Evolutionary conservation across 2,797 vertebrate genomes (phyloP).

Genomic region (Gallinago solitaria): DNA sequence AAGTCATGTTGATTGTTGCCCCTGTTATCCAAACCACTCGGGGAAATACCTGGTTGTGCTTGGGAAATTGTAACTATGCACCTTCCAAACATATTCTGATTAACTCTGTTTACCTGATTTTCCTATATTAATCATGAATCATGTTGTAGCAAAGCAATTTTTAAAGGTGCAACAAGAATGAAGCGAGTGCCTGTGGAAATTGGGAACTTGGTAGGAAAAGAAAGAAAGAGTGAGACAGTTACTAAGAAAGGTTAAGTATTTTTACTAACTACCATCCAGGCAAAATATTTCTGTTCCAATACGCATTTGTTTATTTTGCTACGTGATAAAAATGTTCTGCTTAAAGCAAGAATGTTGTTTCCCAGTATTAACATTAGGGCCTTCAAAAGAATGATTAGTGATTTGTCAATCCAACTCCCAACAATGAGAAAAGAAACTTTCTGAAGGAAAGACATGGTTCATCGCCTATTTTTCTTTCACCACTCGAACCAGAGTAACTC

Average conservation of each 20-base stretch:
- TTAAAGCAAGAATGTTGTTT: neutral
- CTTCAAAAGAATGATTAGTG: neutral
- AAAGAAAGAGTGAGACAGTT: neutral
- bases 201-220: neutral
- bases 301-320: neutral
- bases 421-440: neutral
- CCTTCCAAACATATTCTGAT: neutral
- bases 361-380: neutral
- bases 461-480: neutral
- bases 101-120: neutral
- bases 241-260: neutral
- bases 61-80: neutral
- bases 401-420: neutral
- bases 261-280: neutral
- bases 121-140: neutral
- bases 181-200: rapidly evolving
- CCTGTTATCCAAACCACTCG: neutral
- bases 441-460: neutral
- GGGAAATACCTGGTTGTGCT: rapidly evolving
- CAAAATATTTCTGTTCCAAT: neutral
- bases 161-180: neutral
- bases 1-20: neutral
- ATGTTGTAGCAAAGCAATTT: neutral
- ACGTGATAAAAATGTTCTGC: neutral
- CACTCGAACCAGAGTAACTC: neutral